These are phyloP conservation scores for Zoanthus sociatus DNA, from an alignment of 92 coral and sea anemone species.

Conservation along the genomic window DNA sequence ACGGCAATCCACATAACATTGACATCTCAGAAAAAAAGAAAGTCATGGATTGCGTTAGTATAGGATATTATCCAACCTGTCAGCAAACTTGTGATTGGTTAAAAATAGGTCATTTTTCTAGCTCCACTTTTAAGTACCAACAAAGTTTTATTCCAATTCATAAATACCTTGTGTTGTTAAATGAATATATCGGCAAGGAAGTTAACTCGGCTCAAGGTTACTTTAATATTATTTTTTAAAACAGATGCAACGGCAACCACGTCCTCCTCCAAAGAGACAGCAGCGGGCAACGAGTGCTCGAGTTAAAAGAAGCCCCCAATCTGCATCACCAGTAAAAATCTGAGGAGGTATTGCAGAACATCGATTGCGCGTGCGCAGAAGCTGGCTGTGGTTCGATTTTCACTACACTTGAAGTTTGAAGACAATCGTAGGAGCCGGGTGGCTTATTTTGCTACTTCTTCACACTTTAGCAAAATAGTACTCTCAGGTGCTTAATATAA, in stretches of 20 bases:
- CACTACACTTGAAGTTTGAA: background rate
- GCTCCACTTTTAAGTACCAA: too few species aligned
- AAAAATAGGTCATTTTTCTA: too few species aligned
- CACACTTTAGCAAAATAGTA: too few species aligned
- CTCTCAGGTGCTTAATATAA: too few species aligned
- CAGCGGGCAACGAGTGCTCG: slow-evolving; percentile 23
- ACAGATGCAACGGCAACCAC: slow-evolving; percentile 30
- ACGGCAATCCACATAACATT: too few species aligned
- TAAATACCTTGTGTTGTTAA: background rate
- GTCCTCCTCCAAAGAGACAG: slow-evolving; percentile 29
- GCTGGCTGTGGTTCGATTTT: background rate
- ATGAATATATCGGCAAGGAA: too few species aligned
- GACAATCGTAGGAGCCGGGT: background rate
- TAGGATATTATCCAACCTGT: too few species aligned
- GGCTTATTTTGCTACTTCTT: too few species aligned
- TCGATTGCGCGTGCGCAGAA: too few species aligned
- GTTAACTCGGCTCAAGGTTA: background rate
- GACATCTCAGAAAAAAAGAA: too few species aligned
- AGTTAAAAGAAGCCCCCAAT: slow-evolving; percentile 38
- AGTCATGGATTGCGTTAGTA: too few species aligned
- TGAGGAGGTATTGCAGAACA: background rate
- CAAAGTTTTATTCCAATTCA: background rate
- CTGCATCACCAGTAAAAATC: slow-evolving; percentile 20
- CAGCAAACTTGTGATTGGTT: too few species aligned
- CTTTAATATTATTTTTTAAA: background rate